These are phyloP conservation scores for Melanotaenia pygmaea DNA, from an alignment of 2,797 vertebrate species.

Conservation along the genomic window DNA sequence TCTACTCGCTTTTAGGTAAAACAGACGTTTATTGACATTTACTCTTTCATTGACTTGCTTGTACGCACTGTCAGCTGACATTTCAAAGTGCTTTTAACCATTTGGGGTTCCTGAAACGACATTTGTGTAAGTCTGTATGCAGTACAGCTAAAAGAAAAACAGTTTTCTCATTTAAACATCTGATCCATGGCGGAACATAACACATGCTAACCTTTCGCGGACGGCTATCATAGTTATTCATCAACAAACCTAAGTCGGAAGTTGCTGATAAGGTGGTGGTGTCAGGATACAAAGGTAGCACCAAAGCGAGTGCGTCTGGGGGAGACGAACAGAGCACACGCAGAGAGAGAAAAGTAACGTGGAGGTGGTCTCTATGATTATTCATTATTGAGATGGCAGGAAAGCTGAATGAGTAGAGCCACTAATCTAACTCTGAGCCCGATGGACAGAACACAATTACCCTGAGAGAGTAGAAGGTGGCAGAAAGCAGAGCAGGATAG, in stretches of 20 bases:
- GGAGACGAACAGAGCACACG: constrained; percentile 18
- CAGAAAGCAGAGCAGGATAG: constrained; percentile 20
- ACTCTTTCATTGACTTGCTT: neutral
- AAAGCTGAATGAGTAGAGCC: constrained; percentile 64
- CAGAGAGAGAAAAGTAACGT: constrained; percentile 19
- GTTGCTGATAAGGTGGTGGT: constrained; percentile 41
- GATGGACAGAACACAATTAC: constrained; percentile 78
- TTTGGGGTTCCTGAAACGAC: neutral
- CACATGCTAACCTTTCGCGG: constrained; percentile 45
- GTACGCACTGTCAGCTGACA: neutral
- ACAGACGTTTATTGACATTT: constrained; percentile 21
- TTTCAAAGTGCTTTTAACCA: constrained; percentile 17
- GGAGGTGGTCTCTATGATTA: constrained; percentile 58
- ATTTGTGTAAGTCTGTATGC: constrained; percentile 9
- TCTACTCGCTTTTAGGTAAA: neutral
- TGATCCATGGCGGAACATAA: constrained; percentile 19
- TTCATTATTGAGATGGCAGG: constrained; percentile 73
- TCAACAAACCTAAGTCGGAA: constrained; percentile 35
- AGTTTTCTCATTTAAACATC: constrained; percentile 13
- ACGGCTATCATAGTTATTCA: constrained; percentile 46
- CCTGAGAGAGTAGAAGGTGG: constrained; percentile 58
- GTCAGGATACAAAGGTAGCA: constrained; percentile 27
- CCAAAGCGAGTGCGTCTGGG: neutral
- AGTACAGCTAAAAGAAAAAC: constrained; percentile 8
- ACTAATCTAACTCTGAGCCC: constrained; percentile 75